Conservation (phyloP, 1,140 invertebrate genomes). For the Drosophila tani region DNA sequence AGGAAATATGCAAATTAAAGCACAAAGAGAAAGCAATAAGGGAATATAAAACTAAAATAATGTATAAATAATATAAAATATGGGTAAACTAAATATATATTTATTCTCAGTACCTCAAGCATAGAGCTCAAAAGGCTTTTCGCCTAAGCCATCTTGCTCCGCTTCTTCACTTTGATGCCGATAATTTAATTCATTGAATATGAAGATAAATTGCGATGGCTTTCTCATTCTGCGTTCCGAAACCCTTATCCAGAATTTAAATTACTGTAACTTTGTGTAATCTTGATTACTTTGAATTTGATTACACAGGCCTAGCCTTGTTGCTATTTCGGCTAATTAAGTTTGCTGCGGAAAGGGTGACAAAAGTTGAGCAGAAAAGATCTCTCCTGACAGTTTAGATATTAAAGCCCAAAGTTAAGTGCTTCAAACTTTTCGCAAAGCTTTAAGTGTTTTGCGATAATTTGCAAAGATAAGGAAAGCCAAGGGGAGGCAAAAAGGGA, state of each 20-base stretch:
- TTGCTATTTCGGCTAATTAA: conserved; percentile 8
- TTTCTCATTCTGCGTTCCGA: neutral
- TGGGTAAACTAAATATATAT: neutral
- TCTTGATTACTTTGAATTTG: conserved; percentile 16
- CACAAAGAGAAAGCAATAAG: neutral
- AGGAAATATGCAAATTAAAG: too few species aligned
- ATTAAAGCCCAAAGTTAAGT: conserved; percentile 17
- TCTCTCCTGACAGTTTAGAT: conserved; percentile 1
- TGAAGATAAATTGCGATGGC: conserved; percentile 54
- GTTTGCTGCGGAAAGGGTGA: neutral
- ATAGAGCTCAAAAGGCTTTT: conserved; percentile 21
- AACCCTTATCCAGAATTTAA: conserved; percentile 26
- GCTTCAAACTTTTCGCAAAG: neutral
- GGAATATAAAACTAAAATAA: neutral
- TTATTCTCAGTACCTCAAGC: conserved; percentile 13
- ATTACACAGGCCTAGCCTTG: neutral
- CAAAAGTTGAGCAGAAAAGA: neutral
- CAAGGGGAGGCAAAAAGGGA: neutral
- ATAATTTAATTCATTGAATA: conserved; percentile 75
- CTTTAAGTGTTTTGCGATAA: conserved; percentile 19
- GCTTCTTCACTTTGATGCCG: conserved; percentile 31
- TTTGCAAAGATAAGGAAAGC: conserved; percentile 7
- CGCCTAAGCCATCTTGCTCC: conserved; percentile 25
- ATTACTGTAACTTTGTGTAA: conserved; percentile 23
- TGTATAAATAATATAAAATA: neutral